These are phyloP conservation scores for Apodemia mormo DNA, from an alignment of 2,888 invertebrate genomes.

Conservation along the genomic window DNA sequence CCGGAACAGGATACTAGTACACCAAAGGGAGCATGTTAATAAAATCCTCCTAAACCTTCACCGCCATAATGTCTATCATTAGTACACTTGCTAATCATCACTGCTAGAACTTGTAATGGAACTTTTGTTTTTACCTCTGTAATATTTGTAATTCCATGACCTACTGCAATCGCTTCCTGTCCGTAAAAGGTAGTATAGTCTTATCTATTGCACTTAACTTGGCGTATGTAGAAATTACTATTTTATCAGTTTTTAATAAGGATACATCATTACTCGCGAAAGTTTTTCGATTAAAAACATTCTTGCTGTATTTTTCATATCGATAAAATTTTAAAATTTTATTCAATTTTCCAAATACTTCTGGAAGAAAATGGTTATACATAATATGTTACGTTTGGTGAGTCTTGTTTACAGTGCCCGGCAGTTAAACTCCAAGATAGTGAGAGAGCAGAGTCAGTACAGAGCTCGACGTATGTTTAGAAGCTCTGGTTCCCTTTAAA, in stretches of 20 bases:
- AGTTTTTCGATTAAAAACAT: too few species aligned
- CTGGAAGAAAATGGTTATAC: constrained; percentile 19
- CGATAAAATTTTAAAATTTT: background rate
- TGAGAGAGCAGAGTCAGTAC: constrained; percentile 22
- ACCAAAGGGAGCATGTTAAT: background rate
- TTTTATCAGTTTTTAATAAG: background rate
- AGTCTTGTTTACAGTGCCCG: constrained; percentile 18
- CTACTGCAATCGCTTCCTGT: constrained; percentile 13
- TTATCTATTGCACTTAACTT: constrained; percentile 15
- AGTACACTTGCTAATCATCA: background rate
- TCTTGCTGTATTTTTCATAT: background rate
- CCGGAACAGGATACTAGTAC: background rate
- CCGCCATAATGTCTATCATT: too few species aligned
- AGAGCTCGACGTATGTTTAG: background rate
- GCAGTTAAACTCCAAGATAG: constrained; percentile 23
- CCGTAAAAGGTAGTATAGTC: constrained; percentile 10
- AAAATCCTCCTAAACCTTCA: background rate
- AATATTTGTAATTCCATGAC: background rate
- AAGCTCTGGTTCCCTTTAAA: background rate
- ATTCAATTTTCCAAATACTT: constrained; percentile 1
- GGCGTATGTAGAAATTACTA: constrained; percentile 14
- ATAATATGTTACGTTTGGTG: background rate
- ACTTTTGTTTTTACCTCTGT: background rate
- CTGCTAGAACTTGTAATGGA: background rate
- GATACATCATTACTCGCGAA: too few species aligned